Base-by-base conservation (phyloP, 1,140 invertebrate genomes). In the Pomacea maculata region DNA sequence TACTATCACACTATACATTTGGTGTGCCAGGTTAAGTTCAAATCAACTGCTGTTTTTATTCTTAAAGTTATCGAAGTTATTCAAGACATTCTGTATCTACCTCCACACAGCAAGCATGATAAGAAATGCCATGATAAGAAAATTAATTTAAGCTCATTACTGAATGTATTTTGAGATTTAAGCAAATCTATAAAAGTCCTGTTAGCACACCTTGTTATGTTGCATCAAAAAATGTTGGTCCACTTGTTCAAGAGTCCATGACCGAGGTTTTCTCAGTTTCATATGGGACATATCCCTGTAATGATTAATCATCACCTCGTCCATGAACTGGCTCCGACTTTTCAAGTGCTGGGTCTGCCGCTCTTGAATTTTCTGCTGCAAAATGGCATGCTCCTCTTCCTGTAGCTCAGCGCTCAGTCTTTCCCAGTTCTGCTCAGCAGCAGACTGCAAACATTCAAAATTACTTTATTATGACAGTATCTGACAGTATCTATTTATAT, bases 401-500 rank as follows among this genome's bases (percentile, higher is more conserved):
- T 87, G 73, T 19, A 88, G 73, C 57, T 82, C 82, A 17, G 85
- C 8, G 0, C 83, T 55, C 68, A 88, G 57, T n/a, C 85, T 68
- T 78, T 86, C 85, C 87, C 87, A 88, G 80, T 87, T 83, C 54
- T 79, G 65, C 21, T 84, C 82, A 68, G 83, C 81, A 52, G 71
- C 68, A 55, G 79, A 82, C 87, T 88, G 72, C 7, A 80, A 79
- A 80, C 64, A 45, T 45, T 68, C 19, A 34, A 71, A 70, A 72
- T 45, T 29, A 79, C 11, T 70, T 70, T 9, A 21, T 25, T 25
- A 25, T 25, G 25, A 25, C 25, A 25, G 25, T 25, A 25, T 25
- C 25, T 25, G 25, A 25, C 25, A 25, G 25, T 25, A 25, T 25
- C 25, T 25, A 25, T 25, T 25, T 25, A 25, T 25, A 25, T 25